Base-by-base conservation (phyloP, 2,113 vertebrate species). In the Centrocercus urophasianus region DNA sequence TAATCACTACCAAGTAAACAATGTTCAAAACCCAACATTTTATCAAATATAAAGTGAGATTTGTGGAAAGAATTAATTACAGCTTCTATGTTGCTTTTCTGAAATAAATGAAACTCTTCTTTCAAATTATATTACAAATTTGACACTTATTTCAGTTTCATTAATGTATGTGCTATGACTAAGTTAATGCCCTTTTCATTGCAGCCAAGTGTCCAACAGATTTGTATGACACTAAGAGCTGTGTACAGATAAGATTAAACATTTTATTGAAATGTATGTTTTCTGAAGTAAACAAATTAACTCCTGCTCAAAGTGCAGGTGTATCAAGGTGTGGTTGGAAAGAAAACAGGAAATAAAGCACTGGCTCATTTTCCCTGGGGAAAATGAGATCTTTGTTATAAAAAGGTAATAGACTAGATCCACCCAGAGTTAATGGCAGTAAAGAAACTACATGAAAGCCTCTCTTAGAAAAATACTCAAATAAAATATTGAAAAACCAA, bases 311-410 rank as follows among this genome's bases (percentile, higher is more conserved):
- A 4, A 11, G 11, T 73, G 8, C 42, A 22, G 38, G 43, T 10
- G 9, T 38, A 38, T 2, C 1, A 1, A 0, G 4, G 2, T 40
- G n/a, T 18, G 14, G 2, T 57, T 6, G 4, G 16, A 76, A 16
- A 40, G 0, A 3, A 2, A 27, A 8, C 2, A 57, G 34, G 15
- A 48, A 63, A 66, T 10, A 61, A 13, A 40, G 4, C 0, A 0
- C 11, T 42, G 17, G n/a, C 8, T 66, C 18, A n/a, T 27, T 40
- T 78, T 66, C 56, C 2, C 1, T 11, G 6, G 10, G 6, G 11
- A 74, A 11, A 27, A 3, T 22, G 47, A 79, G 13, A 13, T 45
- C 7, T 5, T 38, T 64, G 16, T 64, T 71, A 11, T 54, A 36
- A 59, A 34, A 54, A 54, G 4, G 15, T 32, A n/a, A 14, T 5